Evolutionary conservation across 2,113 vertebrate genomes (phyloP), one percentile per base, ranked within the genome.

Genomic region (Notothenia rossii): DNA sequence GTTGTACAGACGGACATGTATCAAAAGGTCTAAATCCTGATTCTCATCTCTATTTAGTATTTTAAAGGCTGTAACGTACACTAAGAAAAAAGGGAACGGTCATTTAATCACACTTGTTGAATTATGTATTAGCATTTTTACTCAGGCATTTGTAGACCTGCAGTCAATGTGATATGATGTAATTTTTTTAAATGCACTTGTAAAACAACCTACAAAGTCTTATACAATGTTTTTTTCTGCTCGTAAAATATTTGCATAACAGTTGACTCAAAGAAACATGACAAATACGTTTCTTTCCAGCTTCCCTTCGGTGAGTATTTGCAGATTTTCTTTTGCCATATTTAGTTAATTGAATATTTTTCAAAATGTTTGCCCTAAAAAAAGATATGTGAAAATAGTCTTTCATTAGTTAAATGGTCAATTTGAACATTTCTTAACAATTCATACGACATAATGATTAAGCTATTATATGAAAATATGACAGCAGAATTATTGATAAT

Each of bases 81-180:
- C 18, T 36, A 46, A 20, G 15, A 48, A 70, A 43, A 70, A 88
- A 88, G 83, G 87, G 79, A 88, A 86, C 51, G 79, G 54, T 72
- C 17, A 22, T 70, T 51, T 81, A 73, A 75, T 73, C 25, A 67
- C 53, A 10, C 5, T 45, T 70, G 45, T 40, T 76, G 2, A 74
- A 54, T 61, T 29, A 6, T 40, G 20, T 2, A 15, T 18, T n/a
- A 10, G 10, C 0, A 11, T 66, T 61, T 86, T 58, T 51, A 36
- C 29, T 77, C 15, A 7, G 40, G 18, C 11, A 14, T 66, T 18
- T 66, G 51, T 46, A 64, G 43, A 36, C 33, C 45, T 61, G 1
- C 15, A 25, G 36, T 54, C 33, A 5, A 1, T 70, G 20, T 7
- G 17, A 77, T 56, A 9, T 43, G 29, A 51, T 69, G 33, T 65